Evolutionary conservation across 2,113 vertebrate genomes (phyloP).

Genomic region (Opisthocomus hoazin): DNA sequence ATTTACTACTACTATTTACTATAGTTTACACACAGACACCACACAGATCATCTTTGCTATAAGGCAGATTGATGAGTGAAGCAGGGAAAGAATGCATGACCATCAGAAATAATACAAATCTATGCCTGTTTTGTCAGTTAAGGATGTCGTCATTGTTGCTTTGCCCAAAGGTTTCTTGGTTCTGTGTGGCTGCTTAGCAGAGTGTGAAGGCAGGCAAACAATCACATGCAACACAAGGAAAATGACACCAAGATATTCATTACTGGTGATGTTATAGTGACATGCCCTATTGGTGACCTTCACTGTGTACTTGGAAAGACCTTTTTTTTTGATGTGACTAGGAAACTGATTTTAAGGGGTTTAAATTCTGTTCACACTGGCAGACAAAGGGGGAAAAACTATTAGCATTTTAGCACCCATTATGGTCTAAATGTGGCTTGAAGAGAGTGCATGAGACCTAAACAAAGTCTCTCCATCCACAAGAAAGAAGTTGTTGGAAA

Average conservation of each 20-base stretch:
- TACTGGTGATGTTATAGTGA: background rate
- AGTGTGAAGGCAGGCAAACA: background rate
- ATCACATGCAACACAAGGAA: background rate
- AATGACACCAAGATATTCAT: background rate
- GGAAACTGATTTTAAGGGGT: background rate
- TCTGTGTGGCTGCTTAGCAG: background rate
- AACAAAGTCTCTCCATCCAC: background rate
- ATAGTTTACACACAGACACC: background rate
- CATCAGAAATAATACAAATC: background rate
- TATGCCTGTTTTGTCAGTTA: background rate
- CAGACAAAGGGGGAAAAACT: background rate
- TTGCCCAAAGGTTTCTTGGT: background rate
- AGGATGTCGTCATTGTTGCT: background rate
- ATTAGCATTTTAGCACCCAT: background rate
- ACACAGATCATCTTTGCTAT: background rate
- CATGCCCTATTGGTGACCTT: background rate
- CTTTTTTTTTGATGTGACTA: background rate
- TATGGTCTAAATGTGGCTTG: background rate
- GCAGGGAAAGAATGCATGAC: background rate
- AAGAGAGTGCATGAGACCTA: background rate
- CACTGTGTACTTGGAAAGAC: background rate
- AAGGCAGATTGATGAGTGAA: background rate
- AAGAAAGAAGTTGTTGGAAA: background rate
- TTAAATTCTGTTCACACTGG: background rate
- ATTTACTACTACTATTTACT: background rate